A percentile compares a stretch with the other conserved stretches of the same genome.
phyloP scores from a whole-genome alignment of 2,888 invertebrate species.

The Microplitis deprimator region DNA sequence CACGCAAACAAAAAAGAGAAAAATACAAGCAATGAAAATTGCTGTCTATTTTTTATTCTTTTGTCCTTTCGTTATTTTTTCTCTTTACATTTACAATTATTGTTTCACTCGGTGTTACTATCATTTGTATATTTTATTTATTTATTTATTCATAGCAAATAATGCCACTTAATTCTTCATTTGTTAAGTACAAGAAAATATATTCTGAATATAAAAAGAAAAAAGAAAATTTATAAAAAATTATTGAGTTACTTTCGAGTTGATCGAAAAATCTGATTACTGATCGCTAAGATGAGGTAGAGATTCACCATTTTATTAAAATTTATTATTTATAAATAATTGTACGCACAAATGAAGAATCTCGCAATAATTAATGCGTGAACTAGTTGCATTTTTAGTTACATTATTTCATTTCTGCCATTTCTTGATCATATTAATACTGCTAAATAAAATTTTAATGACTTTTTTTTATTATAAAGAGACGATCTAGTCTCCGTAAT shows the following conservation, averaged over 20 bases:
- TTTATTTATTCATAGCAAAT: not conserved
- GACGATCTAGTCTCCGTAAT: not conserved
- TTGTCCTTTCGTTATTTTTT: not conserved
- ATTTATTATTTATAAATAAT: slow-evolving; percentile 5
- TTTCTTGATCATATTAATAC: slow-evolving; percentile 35
- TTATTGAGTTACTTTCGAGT: not conserved
- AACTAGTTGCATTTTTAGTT: slow-evolving; percentile 18
- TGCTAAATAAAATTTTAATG: slow-evolving; percentile 33
- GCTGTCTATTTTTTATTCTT: not conserved
- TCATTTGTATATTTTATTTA: slow-evolving; percentile 6
- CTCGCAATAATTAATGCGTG: not conserved
- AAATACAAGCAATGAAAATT: slow-evolving; percentile 4
- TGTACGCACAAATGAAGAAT: slow-evolving; percentile 31
- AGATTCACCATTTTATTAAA: slow-evolving; percentile 32
- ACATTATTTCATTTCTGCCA: slow-evolving; percentile 4
- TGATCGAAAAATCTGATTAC: slow-evolving; percentile 19
- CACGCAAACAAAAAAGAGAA: not conserved
- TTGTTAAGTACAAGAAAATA: not conserved
- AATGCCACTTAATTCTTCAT: slow-evolving; percentile 13
- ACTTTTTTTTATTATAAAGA: not conserved
- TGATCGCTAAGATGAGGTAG: slow-evolving; percentile 39
- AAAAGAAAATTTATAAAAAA: slow-evolving; percentile 4
- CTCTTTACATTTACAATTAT: slow-evolving; percentile 3
- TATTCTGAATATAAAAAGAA: not conserved
- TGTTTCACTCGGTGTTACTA: not conserved